These are phyloP conservation scores for Nebria ingens DNA, from an alignment of 1,140 invertebrate species.

Conservation along the genomic window DNA sequence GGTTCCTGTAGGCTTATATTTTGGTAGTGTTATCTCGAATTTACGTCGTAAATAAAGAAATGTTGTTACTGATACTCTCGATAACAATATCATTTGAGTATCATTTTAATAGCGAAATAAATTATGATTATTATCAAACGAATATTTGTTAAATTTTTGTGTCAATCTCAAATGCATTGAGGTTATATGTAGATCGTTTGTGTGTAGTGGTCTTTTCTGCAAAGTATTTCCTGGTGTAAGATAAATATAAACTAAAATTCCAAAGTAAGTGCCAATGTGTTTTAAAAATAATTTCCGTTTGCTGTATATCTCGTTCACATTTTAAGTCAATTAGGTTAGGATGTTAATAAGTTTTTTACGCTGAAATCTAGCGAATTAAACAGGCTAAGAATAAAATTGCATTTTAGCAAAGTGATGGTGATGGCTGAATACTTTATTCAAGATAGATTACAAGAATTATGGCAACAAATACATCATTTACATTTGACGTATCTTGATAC, in stretches of 20 bases:
- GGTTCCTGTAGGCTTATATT: neutral
- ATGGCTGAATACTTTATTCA: slow-evolving; percentile 42
- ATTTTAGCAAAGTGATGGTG: slow-evolving; percentile 29
- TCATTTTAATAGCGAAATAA: neutral
- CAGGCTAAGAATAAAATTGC: neutral
- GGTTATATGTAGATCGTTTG: neutral
- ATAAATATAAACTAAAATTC: slow-evolving; percentile 9
- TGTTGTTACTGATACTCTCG: neutral
- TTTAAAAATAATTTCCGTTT: slow-evolving; percentile 3
- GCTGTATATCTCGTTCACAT: neutral
- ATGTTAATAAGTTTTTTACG: neutral
- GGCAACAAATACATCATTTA: slow-evolving; percentile 53
- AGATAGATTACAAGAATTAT: slow-evolving; percentile 49
- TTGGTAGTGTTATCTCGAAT: neutral
- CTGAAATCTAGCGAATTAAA: neutral
- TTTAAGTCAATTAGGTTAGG: slow-evolving; percentile 2
- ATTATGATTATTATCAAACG: neutral
- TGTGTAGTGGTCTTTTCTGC: neutral
- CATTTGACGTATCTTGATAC: slow-evolving; percentile 64
- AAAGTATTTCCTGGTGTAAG: slow-evolving; percentile 4
- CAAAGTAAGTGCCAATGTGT: slow-evolving; percentile 7
- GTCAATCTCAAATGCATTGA: neutral
- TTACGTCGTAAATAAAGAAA: slow-evolving; percentile 5
- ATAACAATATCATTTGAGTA: neutral
- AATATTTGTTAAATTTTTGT: neutral